Evolutionary conservation across 1,140 invertebrate species (phyloP), one percentile per base, ranked within the genome.

Genomic region (Phymorhynchus buccinoides): DNA sequence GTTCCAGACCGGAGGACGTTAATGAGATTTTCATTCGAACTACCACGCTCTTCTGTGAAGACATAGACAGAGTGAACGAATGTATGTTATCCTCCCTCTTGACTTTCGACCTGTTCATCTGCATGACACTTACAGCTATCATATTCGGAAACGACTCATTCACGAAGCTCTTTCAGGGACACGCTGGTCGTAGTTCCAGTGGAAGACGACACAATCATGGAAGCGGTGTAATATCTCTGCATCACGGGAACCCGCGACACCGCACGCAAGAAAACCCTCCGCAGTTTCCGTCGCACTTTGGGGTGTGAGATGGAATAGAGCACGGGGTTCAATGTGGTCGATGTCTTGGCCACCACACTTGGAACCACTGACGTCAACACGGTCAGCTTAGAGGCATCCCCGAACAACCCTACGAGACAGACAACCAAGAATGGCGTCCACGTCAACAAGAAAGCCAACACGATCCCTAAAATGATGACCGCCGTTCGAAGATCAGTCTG

Each of bases 351-450:
- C 12, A 96, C 94, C 0, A 97, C 91, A 4, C 96, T 95, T 3
- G 96, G 96, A 39, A 96, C 92, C 1, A 96, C 94, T 1, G 95
- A 94, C 0, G 95, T 90, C 0, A 93, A 93, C 0, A 96, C 95
- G 9, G 94, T 96, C 44, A 97, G 95, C 0, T 89, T 18, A 9
- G 56, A 30, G 27, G 35, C 68, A 3, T 84, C 66, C 12, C 42
- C 56, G 90, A 97, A 97, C 27, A 96, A 96, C 27, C 96, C 97
- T 84, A 97, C 97, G 68, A 98, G 94, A 0, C 97, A 94, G 52
- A 96, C 93, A 12, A 89, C 86, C 1, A 96, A 95, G 62, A 88
- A 89, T 3, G 89, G 89, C 14, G 85, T 48, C 89, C 89, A 89
- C 32, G 86, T 82, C 7, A 87, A 30, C 18, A 82, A 81, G 80